These are phyloP conservation scores for Thyatira batis DNA, from an alignment of 2,888 invertebrate species.

Conservation along the genomic window DNA sequence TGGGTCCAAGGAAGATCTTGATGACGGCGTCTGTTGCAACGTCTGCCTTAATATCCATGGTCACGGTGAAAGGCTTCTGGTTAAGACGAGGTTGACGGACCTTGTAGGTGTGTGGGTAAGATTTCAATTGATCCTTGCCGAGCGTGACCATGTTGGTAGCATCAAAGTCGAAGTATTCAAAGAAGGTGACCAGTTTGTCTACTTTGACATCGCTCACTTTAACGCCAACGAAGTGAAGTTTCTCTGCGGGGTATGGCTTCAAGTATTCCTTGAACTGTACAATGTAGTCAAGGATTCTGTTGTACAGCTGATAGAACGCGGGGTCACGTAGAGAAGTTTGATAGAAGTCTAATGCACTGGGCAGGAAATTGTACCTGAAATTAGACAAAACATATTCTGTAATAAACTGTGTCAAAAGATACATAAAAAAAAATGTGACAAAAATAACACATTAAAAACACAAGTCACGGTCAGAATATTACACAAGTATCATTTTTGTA, in stretches of 20 bases:
- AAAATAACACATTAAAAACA: no score
- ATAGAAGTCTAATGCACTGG: slow-evolving; percentile 84
- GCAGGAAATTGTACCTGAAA: slow-evolving; percentile 67
- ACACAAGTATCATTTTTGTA: no score
- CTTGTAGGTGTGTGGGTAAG: slow-evolving; percentile 66
- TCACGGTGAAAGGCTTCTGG: slow-evolving; percentile 85
- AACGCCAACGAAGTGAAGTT: slow-evolving; percentile 82
- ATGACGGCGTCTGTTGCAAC: slow-evolving; percentile 81
- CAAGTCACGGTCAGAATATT: no score
- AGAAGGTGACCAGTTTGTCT: slow-evolving; percentile 84
- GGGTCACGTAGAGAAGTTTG: slow-evolving; percentile 87
- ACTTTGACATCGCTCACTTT: slow-evolving; percentile 83
- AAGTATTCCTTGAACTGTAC: slow-evolving; percentile 83
- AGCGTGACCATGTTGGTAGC: slow-evolving; percentile 78
- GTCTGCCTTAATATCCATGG: slow-evolving; percentile 83
- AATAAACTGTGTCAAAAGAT: no score
- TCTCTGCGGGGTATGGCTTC: slow-evolving; percentile 81
- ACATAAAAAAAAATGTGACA: no score
- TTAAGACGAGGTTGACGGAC: slow-evolving; percentile 87
- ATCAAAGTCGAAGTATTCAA: slow-evolving; percentile 85
- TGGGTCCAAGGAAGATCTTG: slow-evolving; percentile 87
- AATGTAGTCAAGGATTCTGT: slow-evolving; percentile 82
- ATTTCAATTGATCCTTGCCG: slow-evolving; percentile 50
- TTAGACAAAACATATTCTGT: slow-evolving; percentile 13
- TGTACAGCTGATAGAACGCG: slow-evolving; percentile 86